Evolutionary conservation across 2,888 invertebrate genomes (phyloP).

Genomic region (Limnephilus marmoratus): DNA sequence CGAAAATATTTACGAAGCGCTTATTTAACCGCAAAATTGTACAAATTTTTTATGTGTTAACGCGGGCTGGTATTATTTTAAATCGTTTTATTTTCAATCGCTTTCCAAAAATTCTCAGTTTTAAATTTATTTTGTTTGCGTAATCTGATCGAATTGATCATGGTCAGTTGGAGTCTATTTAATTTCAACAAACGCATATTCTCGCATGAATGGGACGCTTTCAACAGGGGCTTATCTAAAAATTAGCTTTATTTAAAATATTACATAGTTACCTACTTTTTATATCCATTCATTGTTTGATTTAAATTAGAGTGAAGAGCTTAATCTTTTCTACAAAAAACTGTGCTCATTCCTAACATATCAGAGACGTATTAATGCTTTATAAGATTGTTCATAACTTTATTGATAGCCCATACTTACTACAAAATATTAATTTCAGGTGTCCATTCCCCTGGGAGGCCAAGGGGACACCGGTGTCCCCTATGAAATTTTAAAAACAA

Average conservation of each 20-base stretch:
- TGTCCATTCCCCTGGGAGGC: no score
- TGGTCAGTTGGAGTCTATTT: neutral
- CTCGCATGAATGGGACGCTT: neutral
- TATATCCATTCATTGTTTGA: no score
- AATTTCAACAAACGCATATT: neutral
- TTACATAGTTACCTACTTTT: no score
- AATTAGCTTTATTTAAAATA: neutral
- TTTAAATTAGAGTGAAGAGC: no score
- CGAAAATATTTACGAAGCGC: neutral
- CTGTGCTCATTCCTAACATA: no score
- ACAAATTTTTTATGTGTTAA: neutral
- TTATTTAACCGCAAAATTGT: neutral
- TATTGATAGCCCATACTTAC: no score
- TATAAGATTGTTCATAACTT: no score
- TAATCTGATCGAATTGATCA: neutral
- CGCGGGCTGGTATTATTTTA: neutral
- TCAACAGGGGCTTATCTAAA: neutral
- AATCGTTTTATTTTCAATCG: neutral
- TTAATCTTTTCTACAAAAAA: no score
- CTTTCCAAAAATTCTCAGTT: neutral
- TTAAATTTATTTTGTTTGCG: neutral
- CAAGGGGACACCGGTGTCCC: no score
- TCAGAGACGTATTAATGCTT: no score
- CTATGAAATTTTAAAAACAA: no score
- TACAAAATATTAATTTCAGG: no score